Percentiles rank a stretch among this genome's conserved stretches.
These are phyloP conservation scores for Rhipidura dahli DNA, from an alignment of 2,113 vertebrate species.

Conservation along the genomic window DNA sequence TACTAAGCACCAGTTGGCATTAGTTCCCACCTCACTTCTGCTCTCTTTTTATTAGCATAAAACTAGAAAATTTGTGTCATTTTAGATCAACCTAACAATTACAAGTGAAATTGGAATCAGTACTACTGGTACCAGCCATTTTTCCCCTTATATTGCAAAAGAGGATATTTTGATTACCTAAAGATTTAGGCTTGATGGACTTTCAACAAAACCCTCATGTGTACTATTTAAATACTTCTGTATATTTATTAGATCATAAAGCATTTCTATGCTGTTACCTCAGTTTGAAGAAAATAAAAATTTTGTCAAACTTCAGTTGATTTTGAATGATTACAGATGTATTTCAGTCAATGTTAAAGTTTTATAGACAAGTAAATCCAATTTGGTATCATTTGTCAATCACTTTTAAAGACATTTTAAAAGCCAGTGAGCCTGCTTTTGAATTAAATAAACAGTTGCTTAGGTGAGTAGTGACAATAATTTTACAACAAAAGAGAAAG, in stretches of 20 bases:
- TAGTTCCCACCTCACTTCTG: not conserved
- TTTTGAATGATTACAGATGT: not conserved
- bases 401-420: not conserved
- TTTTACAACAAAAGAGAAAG: not conserved
- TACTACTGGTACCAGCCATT: not conserved
- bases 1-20: not conserved
- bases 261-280: not conserved
- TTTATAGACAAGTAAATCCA: not conserved
- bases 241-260: not conserved
- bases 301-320: not conserved
- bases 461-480: not conserved
- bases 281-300: not conserved
- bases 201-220: not conserved
- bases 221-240: not conserved
- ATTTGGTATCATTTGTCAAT: not conserved
- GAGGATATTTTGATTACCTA: not conserved
- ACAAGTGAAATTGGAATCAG: not conserved
- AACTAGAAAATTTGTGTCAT: not conserved
- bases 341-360: not conserved
- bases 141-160: not conserved
- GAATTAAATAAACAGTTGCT: not conserved
- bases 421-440: not conserved
- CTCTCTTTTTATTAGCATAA: not conserved
- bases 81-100: not conserved
- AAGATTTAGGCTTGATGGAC: not conserved